Evolutionary conservation across 2,113 vertebrate species (phyloP).

Genomic region (Tiliqua scincoides): DNA sequence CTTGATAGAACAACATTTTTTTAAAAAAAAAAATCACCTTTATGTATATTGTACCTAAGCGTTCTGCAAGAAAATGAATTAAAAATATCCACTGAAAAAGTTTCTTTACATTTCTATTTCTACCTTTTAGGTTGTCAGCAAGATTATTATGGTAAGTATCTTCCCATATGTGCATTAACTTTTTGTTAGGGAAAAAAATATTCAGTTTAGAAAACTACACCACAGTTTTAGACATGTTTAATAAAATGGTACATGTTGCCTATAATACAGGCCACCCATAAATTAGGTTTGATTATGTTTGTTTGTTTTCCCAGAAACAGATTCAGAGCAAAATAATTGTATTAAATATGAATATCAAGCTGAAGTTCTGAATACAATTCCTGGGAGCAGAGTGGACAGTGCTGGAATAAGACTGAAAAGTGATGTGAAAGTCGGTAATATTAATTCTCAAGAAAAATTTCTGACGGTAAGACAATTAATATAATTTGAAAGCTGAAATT

Average conservation of each 20-base stretch:
- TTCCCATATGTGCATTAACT: constrained; percentile 53
- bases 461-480: constrained; percentile 69
- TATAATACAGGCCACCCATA: not conserved
- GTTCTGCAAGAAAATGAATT: not conserved
- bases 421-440: constrained; percentile 69
- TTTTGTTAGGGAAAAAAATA: constrained; percentile 53
- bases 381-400: constrained; percentile 62
- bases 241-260: constrained; percentile 31
- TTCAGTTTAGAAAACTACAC: constrained; percentile 40
- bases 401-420: constrained; percentile 68
- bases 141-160: constrained; percentile 68
- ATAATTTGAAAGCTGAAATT: constrained; percentile 67
- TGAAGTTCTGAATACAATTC: constrained; percentile 56
- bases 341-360: constrained; percentile 67
- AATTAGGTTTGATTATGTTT: constrained; percentile 15
- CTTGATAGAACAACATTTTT: constrained; percentile 1
- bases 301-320: constrained; percentile 57
- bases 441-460: constrained; percentile 55
- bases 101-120: constrained; percentile 35
- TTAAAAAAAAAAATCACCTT: constrained; percentile 13
- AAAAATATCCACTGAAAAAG: not conserved
- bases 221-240: constrained; percentile 32
- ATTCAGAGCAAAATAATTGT: constrained; percentile 61
- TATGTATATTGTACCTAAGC: constrained; percentile 48
- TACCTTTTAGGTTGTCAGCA: constrained; percentile 63